Conservation (phyloP, 2,888 invertebrate genomes). For the Thymelicus sylvestris region DNA sequence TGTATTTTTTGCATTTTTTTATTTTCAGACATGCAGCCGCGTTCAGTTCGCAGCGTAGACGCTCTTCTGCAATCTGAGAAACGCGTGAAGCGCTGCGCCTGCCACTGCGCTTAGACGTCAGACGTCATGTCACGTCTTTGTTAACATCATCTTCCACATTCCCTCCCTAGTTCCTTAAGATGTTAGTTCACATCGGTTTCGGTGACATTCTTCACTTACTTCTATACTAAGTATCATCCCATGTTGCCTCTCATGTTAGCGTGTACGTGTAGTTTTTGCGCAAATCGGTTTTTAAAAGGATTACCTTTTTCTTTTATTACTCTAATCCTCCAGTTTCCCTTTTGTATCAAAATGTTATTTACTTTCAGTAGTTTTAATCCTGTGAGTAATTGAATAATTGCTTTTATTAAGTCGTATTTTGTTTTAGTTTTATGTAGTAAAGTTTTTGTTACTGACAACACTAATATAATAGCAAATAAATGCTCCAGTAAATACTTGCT, state of each 20-base stretch:
- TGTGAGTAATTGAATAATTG: too few relatives aligned
- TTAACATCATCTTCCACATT: slow-evolving; percentile 20
- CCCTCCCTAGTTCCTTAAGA: slow-evolving; percentile 29
- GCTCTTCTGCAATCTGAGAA: slow-evolving; percentile 83
- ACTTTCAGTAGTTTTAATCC: too few relatives aligned
- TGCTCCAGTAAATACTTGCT: not conserved
- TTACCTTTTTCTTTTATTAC: not conserved
- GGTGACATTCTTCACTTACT: slow-evolving; percentile 39
- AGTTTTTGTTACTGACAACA: not conserved
- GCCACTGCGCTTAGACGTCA: slow-evolving; percentile 86
- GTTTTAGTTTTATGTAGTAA: not conserved
- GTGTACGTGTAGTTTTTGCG: slow-evolving; percentile 26
- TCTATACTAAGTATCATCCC: slow-evolving; percentile 3
- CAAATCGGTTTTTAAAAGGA: slow-evolving; percentile 23
- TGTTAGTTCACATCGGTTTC: slow-evolving; percentile 44
- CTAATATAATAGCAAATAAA: not conserved
- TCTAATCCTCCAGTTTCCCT: not conserved
- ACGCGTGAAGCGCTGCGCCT: slow-evolving; percentile 90
- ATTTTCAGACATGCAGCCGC: slow-evolving; percentile 91
- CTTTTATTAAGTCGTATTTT: not conserved
- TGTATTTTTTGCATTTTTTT: not conserved
- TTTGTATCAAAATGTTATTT: not conserved
- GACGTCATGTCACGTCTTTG: slow-evolving; percentile 13
- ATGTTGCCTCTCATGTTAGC: not conserved
- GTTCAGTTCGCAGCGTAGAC: slow-evolving; percentile 87